Conservation (phyloP, 2,797 vertebrate genomes). For the Lepus townsendii region DNA sequence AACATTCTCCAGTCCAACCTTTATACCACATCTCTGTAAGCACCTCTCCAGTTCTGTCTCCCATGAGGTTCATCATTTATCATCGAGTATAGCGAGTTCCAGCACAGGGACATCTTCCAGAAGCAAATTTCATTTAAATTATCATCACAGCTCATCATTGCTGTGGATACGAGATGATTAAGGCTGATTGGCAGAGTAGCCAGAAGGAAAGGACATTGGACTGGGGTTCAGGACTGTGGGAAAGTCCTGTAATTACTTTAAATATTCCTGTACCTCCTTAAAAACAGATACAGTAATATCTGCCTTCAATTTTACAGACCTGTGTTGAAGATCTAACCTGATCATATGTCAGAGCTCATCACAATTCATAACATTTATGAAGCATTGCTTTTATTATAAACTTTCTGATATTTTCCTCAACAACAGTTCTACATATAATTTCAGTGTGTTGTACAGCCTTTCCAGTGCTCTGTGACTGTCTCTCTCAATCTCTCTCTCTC, state of each 20-base stretch:
- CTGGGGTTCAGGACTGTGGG: neutral
- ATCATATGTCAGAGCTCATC: neutral
- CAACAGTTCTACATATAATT: neutral
- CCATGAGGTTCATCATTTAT: neutral
- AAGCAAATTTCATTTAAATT: neutral
- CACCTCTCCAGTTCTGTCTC: neutral
- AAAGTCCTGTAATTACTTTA: neutral
- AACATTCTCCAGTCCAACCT: neutral
- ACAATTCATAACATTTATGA: neutral
- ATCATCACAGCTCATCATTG: neutral
- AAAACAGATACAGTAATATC: neutral
- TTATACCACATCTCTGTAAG: neutral
- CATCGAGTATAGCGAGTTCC: neutral
- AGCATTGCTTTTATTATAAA: neutral
- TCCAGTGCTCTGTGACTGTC: neutral
- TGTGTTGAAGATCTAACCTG: neutral
- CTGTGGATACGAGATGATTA: neutral
- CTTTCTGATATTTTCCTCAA: neutral
- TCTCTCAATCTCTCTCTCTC: no score
- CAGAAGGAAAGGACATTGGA: neutral
- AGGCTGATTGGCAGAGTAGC: neutral
- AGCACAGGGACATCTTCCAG: neutral
- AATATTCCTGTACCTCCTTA: neutral
- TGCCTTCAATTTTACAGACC: neutral
- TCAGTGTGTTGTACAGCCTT: neutral